phyloP scores from a whole-genome alignment of 2,888 invertebrate species.

The Seira sanloemensis region DNA sequence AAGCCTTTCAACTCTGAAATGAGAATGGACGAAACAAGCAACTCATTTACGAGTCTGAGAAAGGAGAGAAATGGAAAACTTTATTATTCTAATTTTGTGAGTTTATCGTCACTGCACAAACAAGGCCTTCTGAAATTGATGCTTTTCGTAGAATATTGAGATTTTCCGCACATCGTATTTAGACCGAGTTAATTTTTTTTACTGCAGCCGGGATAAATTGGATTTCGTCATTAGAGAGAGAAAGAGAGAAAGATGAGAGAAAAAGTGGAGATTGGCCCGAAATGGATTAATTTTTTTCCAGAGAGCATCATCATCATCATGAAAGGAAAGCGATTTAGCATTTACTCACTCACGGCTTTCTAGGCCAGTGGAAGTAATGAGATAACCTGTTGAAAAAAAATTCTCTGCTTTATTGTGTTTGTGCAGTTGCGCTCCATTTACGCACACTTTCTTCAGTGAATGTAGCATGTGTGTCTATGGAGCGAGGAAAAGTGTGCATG shows the following conservation, averaged over 20 bases:
- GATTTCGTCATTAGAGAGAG: neutral
- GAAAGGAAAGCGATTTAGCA: neutral
- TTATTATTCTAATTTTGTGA: neutral
- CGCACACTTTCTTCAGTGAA: too few relatives aligned
- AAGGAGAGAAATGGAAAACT: neutral
- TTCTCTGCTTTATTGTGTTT: too few relatives aligned
- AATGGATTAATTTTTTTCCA: slow-evolving; percentile 7
- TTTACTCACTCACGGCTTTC: neutral
- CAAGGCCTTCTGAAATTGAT: too few relatives aligned
- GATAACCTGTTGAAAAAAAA: slow-evolving; percentile 34
- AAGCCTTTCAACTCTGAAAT: neutral
- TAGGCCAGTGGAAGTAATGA: neutral
- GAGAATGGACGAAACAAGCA: neutral
- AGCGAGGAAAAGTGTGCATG: too few relatives aligned
- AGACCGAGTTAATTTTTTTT: neutral
- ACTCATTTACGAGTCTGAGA: slow-evolving; percentile 12
- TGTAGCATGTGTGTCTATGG: too few relatives aligned
- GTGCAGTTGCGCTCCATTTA: too few relatives aligned
- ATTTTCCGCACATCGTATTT: neutral
- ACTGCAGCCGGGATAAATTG: too few relatives aligned
- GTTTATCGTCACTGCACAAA: neutral
- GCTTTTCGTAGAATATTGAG: neutral
- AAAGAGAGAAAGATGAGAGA: neutral
- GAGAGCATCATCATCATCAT: neutral
- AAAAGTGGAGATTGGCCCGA: neutral